Percentiles rank a stretch among this genome's conserved stretches.
These are phyloP conservation scores for Limenitis camilla DNA, from an alignment of 2,888 invertebrate genomes.

Conservation along the genomic window DNA sequence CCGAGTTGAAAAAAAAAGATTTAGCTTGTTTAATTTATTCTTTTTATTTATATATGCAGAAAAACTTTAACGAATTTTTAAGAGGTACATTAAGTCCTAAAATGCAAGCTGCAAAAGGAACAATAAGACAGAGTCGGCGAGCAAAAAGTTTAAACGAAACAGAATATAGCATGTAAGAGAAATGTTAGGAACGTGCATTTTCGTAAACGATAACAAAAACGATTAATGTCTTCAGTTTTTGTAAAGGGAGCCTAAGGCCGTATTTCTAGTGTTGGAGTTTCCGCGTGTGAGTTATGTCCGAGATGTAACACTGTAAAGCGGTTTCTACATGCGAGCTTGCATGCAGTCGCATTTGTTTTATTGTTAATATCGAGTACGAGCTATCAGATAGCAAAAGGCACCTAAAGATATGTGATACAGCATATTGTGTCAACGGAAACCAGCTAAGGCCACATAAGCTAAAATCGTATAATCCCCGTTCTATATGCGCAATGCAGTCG, in stretches of 20 bases:
- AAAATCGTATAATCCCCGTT: slow-evolving; percentile 11
- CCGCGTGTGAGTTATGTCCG: slow-evolving; percentile 13
- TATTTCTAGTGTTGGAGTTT: slow-evolving; percentile 2
- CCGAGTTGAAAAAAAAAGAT: too few species aligned
- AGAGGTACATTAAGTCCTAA: too few species aligned
- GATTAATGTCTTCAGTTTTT: not conserved
- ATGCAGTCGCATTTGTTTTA: slow-evolving; percentile 15
- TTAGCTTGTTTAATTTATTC: too few species aligned
- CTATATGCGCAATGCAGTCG: slow-evolving; percentile 20
- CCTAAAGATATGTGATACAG: slow-evolving; percentile 14
- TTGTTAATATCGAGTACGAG: slow-evolving; percentile 10
- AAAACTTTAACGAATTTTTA: too few species aligned
- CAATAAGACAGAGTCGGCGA: too few species aligned
- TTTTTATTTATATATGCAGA: too few species aligned
- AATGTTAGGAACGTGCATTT: too few species aligned
- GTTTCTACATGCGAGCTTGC: slow-evolving; percentile 25
- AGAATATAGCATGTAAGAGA: too few species aligned
- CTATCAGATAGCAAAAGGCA: slow-evolving; percentile 10
- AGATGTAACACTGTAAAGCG: slow-evolving; percentile 11
- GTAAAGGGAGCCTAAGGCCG: not conserved
- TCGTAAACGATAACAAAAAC: not conserved
- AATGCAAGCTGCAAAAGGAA: too few species aligned
- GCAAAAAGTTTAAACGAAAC: too few species aligned
- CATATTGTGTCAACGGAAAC: slow-evolving; percentile 13
- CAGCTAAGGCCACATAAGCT: slow-evolving; percentile 7